phyloP scores from a whole-genome alignment of 2,888 invertebrate genomes.

The Rhodophaea formosa region DNA sequence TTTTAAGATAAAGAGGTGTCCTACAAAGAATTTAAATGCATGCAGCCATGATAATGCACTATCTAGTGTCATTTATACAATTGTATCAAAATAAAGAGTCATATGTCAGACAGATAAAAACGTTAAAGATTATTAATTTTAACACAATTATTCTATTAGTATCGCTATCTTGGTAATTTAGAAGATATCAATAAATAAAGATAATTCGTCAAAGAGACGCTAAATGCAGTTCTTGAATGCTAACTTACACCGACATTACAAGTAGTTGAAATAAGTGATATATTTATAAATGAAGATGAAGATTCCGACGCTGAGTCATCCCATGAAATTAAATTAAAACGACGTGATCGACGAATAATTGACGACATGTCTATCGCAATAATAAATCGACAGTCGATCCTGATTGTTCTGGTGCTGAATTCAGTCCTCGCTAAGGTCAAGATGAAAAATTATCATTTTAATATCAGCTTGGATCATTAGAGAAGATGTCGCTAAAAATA shows the following conservation, averaged over 20 bases:
- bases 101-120: constrained; percentile 42
- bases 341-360: too few species aligned
- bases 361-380: background rate
- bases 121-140: constrained; percentile 52
- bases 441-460: too few species aligned
- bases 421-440: too few species aligned
- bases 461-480: too few species aligned
- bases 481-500: too few species aligned
- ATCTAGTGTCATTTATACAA: constrained; percentile 47
- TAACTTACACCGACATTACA: constrained; percentile 17
- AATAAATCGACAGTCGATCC: too few species aligned
- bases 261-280: constrained; percentile 18
- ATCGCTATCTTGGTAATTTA: constrained; percentile 32
- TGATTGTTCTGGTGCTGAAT: too few species aligned
- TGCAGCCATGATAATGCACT: constrained; percentile 44
- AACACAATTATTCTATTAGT: constrained; percentile 42
- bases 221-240: constrained; percentile 15
- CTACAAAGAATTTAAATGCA: constrained; percentile 39
- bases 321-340: background rate
- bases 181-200: constrained; percentile 22
- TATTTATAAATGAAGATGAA: constrained; percentile 19
- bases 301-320: constrained; percentile 12
- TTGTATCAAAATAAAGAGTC: constrained; percentile 44
- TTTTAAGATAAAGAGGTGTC: constrained; percentile 33
- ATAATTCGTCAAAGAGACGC: constrained; percentile 12